Evolutionary conservation across 2,888 invertebrate species (phyloP).

Genomic region (Acleris cristana): DNA sequence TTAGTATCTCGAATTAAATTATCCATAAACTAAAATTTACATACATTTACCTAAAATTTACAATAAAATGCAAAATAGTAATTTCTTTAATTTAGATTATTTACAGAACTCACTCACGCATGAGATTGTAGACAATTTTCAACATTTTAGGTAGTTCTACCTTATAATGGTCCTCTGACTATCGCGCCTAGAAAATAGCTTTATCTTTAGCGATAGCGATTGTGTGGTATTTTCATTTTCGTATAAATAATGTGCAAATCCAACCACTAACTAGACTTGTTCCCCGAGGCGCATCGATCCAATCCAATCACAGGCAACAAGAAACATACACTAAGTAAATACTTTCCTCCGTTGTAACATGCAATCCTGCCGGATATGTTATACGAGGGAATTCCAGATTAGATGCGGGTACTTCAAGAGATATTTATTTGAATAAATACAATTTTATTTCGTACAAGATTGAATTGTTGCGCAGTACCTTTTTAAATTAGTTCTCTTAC

Average conservation of each 20-base stretch:
- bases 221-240: neutral
- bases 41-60: too few species aligned
- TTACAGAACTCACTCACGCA: too few species aligned
- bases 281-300: constrained; percentile 32
- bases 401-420: too few species aligned
- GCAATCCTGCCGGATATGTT: constrained; percentile 20
- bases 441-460: neutral
- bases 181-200: neutral
- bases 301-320: constrained; percentile 32
- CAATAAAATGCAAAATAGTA: too few species aligned
- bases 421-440: too few species aligned
- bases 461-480: neutral
- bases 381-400: too few species aligned
- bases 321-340: constrained; percentile 8
- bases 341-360: constrained; percentile 13
- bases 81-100: too few species aligned
- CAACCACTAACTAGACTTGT: constrained; percentile 28
- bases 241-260: constrained; percentile 24
- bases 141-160: too few species aligned
- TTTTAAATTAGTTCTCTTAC: too few species aligned
- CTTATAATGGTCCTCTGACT: constrained; percentile 25
- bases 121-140: too few species aligned
- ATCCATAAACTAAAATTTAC: too few species aligned
- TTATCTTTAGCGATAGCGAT: neutral
- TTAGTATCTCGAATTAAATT: neutral